Conservation (phyloP, 2,797 vertebrate genomes). For the Varecia variegata region DNA sequence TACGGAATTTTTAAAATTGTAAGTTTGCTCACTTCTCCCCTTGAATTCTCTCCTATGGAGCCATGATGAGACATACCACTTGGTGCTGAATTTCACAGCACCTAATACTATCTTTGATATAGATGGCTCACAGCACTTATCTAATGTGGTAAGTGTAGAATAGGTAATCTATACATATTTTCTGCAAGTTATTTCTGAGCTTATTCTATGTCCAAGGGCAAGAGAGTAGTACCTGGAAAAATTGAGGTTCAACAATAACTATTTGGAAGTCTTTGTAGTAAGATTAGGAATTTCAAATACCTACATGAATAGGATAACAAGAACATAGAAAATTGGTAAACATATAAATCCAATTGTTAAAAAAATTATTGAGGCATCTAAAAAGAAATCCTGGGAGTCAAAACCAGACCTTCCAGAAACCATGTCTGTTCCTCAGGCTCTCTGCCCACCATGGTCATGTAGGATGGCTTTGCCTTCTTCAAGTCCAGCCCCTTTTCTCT, state of each 20-base stretch:
- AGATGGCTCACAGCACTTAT: neutral
- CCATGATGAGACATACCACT: neutral
- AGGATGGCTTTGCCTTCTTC: neutral
- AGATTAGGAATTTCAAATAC: neutral
- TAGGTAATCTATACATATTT: neutral
- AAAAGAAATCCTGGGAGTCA: neutral
- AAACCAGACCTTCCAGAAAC: neutral
- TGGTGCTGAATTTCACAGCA: neutral
- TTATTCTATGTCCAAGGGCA: neutral
- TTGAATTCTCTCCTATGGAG: neutral
- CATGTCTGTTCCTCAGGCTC: rapidly evolving
- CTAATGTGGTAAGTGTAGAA: neutral
- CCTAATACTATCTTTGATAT: neutral
- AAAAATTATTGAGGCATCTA: neutral
- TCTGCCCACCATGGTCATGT: neutral
- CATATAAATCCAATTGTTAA: neutral
- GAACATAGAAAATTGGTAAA: neutral
- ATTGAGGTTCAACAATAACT: neutral
- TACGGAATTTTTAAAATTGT: neutral
- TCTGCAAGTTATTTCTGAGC: neutral
- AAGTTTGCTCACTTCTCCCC: neutral
- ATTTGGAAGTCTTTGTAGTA: neutral
- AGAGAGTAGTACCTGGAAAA: constrained; percentile 35
- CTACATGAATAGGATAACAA: neutral
- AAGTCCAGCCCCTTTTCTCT: neutral